Evolutionary conservation across 2,797 vertebrate species (phyloP).

Genomic region (Phaenicophaeus curvirostris): DNA sequence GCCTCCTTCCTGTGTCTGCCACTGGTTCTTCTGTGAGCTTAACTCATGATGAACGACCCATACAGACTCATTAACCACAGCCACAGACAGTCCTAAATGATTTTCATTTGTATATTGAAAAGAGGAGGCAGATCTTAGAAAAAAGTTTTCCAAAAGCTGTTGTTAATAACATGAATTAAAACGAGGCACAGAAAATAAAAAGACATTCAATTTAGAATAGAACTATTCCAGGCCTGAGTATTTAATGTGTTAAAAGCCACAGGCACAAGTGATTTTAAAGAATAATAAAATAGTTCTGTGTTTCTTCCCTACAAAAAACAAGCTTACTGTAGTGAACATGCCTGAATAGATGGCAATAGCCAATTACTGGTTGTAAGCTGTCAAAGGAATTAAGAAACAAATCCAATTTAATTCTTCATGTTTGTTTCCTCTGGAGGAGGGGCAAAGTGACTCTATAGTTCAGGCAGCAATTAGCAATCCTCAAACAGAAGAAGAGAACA

Average conservation of each 20-base stretch:
- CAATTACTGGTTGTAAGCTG: neutral
- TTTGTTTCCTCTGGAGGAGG: neutral
- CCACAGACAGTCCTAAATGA: neutral
- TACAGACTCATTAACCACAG: neutral
- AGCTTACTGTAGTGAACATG: neutral
- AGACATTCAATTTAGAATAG: neutral
- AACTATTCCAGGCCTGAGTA: neutral
- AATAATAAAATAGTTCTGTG: neutral
- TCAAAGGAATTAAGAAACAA: neutral
- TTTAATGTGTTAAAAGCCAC: neutral
- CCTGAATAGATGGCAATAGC: neutral
- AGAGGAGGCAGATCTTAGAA: neutral
- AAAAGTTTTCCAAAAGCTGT: neutral
- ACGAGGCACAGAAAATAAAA: neutral
- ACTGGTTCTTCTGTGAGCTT: neutral
- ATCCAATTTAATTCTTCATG: neutral
- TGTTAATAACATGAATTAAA: neutral
- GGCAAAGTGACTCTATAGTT: neutral
- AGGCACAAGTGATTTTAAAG: neutral
- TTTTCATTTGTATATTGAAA: neutral
- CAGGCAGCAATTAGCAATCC: neutral
- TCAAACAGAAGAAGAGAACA: neutral
- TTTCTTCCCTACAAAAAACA: neutral
- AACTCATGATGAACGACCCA: neutral
- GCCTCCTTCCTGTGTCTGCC: neutral